Evolutionary conservation across 2,113 vertebrate species (phyloP), one percentile per base, ranked within the genome.

Genomic region (Scortum barcoo): DNA sequence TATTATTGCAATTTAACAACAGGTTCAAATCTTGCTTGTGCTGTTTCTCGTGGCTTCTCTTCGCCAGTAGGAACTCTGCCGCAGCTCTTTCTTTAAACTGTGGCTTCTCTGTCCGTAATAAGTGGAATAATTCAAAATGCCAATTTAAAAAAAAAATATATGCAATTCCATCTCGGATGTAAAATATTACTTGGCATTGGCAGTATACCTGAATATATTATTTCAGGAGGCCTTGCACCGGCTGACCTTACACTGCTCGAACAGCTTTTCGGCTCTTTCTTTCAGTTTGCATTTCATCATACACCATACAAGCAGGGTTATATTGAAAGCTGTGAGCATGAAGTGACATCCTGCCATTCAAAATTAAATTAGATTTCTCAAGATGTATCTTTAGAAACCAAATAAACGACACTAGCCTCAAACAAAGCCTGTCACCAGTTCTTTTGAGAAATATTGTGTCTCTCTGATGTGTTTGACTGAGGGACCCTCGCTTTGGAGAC

Each of bases 281-380:
- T 76, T 91, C 86, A 79, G 54, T 83, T 82, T 81, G 73, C 79
- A 87, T 90, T 93, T 85, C 76, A 80, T 73, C 76, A 81, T 56
- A 28, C 44, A 50, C 63, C 4, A 57, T 44, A 76, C 38, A 84
- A 33, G 51, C 38, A 81, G 24, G 20, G 40, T 69, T 56, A 44
- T 80, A 58, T 56, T 75, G 67, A 80, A 85, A 83, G 72, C 60
- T 84, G 54, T 89, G 78, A 83, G 80, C 75, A 79, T 61, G 67
- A 69, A 72, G 76, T 85, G 84, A 90, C 81, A 91, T 73, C 53
- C 83, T 65, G 83, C 69, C 71, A 83, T 75, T 84, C 81, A 88
- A 88, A 87, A 76, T 72, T 76, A 58, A 82, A 74, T 90, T 66
- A 75, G 67, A 86, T 91, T 89, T 86, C 69, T 86, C 26, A n/a